These are phyloP conservation scores for Channallabes apus DNA, from an alignment of 2,797 vertebrate genomes.

Conservation along the genomic window DNA sequence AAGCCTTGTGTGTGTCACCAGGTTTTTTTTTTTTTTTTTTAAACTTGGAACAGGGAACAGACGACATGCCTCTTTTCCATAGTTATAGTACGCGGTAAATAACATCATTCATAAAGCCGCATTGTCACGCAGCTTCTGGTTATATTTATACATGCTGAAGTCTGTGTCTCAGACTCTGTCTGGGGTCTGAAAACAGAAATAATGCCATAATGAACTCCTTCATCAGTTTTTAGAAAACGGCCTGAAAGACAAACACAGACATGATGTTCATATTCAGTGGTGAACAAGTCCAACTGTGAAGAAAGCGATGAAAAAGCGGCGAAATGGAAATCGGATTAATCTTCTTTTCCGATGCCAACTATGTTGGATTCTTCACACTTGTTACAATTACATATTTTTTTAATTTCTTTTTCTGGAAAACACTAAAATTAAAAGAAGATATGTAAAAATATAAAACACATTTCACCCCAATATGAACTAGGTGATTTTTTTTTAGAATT, in stretches of 20 bases:
- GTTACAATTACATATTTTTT: neutral
- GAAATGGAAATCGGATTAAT: neutral
- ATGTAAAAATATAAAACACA: neutral
- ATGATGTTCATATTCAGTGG: slow-evolving; percentile 38
- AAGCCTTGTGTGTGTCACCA: slow-evolving; percentile 75
- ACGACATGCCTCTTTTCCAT: slow-evolving; percentile 66
- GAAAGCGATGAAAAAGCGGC: neutral
- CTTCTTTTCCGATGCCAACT: neutral
- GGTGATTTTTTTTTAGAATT: neutral
- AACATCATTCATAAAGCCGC: slow-evolving; percentile 53
- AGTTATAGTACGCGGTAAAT: slow-evolving; percentile 66
- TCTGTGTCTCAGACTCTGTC: slow-evolving; percentile 11
- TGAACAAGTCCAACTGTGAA: slow-evolving; percentile 31
- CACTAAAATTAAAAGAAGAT: neutral
- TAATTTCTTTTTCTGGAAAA: too few species aligned
- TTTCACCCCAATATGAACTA: too few species aligned
- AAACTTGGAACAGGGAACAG: slow-evolving; percentile 50
- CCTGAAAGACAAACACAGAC: slow-evolving; percentile 37
- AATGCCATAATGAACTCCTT: slow-evolving; percentile 37
- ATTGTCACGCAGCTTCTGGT: slow-evolving; percentile 57
- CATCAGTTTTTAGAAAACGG: slow-evolving; percentile 29
- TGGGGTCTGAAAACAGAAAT: slow-evolving; percentile 32
- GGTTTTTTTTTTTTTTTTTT: slow-evolving; percentile 30
- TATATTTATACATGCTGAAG: slow-evolving; percentile 66
- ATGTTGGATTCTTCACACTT: neutral